These are phyloP conservation scores for Poeciliopsis retropinna DNA, from an alignment of 2,113 vertebrate genomes.

Conservation along the genomic window DNA sequence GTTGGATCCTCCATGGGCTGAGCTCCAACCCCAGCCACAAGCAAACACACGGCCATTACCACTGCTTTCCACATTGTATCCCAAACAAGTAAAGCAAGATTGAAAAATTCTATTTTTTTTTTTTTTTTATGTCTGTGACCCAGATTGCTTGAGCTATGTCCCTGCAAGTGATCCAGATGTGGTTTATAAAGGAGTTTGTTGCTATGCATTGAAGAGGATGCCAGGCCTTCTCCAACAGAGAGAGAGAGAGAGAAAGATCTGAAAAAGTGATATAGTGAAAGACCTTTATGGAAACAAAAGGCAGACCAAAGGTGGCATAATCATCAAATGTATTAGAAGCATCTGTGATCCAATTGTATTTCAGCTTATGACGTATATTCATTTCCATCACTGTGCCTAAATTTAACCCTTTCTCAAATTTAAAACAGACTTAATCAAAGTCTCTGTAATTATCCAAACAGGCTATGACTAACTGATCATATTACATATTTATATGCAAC, in stretches of 20 bases:
- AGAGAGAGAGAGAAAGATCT: constrained; percentile 57
- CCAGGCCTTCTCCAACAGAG: constrained; percentile 19
- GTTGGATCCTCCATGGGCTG: constrained; percentile 69
- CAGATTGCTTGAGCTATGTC: constrained; percentile 49
- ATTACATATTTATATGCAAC: neutral
- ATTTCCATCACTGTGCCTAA: neutral
- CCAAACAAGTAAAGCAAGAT: constrained; percentile 5
- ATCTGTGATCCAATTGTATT: constrained; percentile 40
- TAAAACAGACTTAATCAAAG: neutral
- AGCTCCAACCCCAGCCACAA: constrained; percentile 71
- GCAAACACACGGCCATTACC: constrained; percentile 73
- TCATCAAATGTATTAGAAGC: constrained; percentile 46
- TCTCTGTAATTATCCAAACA: neutral
- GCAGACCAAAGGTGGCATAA: constrained; percentile 69
- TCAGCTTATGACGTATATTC: constrained; percentile 32
- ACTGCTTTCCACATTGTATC: constrained; percentile 75
- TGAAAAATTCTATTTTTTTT: neutral
- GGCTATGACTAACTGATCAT: neutral
- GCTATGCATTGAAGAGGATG: constrained; percentile 22
- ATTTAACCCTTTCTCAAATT: constrained; percentile 14
- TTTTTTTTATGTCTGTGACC: constrained; percentile 22
- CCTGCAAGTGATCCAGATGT: constrained; percentile 46
- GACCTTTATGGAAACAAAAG: constrained; percentile 82
- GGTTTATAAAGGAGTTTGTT: constrained; percentile 74
- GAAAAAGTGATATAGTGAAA: constrained; percentile 61